A percentile compares a stretch with the other conserved stretches of the same genome.
Evolutionary conservation across 2,797 vertebrate species (phyloP).

Genomic region (Ispidina lecontei): DNA sequence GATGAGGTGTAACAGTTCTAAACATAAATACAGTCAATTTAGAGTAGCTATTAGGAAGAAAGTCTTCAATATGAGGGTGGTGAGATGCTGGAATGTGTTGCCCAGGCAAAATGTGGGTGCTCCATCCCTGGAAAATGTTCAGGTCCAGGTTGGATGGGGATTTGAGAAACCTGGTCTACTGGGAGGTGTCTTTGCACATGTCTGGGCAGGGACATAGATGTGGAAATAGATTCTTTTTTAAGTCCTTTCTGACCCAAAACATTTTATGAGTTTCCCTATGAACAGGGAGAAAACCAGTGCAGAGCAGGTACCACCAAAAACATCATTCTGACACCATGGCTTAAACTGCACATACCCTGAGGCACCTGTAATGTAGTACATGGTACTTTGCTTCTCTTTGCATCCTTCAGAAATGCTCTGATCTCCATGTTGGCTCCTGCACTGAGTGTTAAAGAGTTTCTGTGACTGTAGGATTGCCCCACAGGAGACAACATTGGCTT

Average conservation of each 20-base stretch:
- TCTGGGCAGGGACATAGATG: neutral
- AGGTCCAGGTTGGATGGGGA: neutral
- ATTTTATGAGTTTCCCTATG: neutral
- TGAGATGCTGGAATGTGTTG: neutral
- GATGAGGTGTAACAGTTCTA: neutral
- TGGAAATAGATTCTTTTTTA: neutral
- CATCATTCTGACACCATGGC: too few relatives aligned
- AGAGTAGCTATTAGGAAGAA: neutral
- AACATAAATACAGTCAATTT: neutral
- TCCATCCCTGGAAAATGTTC: neutral
- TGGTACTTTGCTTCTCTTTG: neutral
- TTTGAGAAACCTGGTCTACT: neutral
- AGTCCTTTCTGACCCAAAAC: neutral
- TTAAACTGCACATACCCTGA: neutral
- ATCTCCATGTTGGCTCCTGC: neutral
- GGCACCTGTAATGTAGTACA: accelerated
- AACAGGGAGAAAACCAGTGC: accelerated
- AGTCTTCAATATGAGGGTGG: neutral
- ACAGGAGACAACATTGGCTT: accelerated
- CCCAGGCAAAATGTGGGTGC: neutral
- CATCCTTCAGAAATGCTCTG: neutral
- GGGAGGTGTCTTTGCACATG: neutral
- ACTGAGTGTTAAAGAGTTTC: neutral
- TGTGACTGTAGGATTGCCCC: neutral
- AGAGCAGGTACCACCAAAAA: neutral